These are phyloP conservation scores for Nycticryphes semicollaris DNA, from an alignment of 2,113 vertebrate species.

Conservation along the genomic window DNA sequence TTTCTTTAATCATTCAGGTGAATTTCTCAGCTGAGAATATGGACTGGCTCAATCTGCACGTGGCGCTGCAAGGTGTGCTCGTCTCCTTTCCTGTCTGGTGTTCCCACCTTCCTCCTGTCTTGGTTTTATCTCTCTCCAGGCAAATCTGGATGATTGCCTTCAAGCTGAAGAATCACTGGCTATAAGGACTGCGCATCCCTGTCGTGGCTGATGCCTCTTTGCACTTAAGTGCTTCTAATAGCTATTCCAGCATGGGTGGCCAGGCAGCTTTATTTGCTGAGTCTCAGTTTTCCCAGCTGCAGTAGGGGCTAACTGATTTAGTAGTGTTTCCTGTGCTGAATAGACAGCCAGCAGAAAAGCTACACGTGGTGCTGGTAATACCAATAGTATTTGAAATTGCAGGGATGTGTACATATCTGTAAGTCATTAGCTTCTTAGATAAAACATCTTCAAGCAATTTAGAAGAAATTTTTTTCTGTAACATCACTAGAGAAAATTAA, in stretches of 20 bases:
- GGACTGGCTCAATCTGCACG: background rate
- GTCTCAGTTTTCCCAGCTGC: background rate
- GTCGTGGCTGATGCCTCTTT: background rate
- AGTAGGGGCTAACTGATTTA: background rate
- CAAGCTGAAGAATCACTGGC: background rate
- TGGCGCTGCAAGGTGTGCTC: background rate
- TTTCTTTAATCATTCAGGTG: conserved; percentile 4
- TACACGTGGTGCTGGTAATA: background rate
- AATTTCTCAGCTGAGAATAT: background rate
- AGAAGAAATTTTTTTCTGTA: background rate
- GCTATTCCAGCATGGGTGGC: background rate
- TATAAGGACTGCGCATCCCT: background rate
- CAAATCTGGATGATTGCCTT: background rate
- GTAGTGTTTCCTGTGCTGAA: background rate
- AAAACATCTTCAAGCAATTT: background rate
- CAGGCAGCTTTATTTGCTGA: background rate
- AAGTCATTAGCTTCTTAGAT: background rate
- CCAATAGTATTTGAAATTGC: background rate
- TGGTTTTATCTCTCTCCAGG: background rate
- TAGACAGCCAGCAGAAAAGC: background rate
- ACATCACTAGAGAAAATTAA: background rate
- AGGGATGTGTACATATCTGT: accelerated
- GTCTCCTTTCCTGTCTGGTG: background rate
- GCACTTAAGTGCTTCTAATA: background rate
- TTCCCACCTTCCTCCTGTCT: background rate